Conservation (phyloP, 2,797 vertebrate species). For the Alcedo quadribrachys region DNA sequence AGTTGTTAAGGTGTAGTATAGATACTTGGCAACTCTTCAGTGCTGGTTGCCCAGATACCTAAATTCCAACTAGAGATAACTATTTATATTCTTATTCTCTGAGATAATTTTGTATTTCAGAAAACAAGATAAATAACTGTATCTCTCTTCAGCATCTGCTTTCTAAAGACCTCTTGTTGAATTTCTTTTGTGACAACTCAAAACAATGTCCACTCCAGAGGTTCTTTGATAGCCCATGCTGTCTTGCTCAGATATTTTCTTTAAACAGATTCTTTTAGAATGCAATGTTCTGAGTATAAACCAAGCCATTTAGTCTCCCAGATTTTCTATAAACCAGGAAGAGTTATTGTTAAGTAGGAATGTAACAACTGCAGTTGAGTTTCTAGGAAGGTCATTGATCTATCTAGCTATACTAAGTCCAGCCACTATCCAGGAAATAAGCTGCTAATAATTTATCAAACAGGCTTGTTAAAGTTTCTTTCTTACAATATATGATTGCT, state of each 20-base stretch:
- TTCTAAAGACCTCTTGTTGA: neutral
- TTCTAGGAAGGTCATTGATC: neutral
- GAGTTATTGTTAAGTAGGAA: neutral
- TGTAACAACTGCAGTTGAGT: neutral
- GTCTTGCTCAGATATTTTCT: neutral
- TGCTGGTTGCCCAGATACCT: neutral
- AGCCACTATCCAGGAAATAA: neutral
- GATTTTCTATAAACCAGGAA: neutral
- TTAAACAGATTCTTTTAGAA: neutral
- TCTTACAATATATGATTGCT: neutral
- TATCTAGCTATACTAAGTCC: neutral
- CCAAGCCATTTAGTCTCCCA: neutral
- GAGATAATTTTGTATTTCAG: neutral
- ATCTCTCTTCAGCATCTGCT: neutral
- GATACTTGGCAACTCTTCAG: neutral
- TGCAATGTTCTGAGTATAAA: neutral
- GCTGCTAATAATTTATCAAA: neutral
- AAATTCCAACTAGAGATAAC: neutral
- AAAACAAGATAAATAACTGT: neutral
- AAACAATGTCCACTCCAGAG: neutral
- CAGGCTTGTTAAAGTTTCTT: neutral
- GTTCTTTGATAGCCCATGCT: neutral
- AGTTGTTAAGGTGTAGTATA: neutral
- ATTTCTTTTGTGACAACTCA: neutral
- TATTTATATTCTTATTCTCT: neutral